Percentiles rank a stretch among this genome's conserved stretches.
phyloP scores from a whole-genome alignment of 2,797 vertebrate species.

The Luscinia luscinia region DNA sequence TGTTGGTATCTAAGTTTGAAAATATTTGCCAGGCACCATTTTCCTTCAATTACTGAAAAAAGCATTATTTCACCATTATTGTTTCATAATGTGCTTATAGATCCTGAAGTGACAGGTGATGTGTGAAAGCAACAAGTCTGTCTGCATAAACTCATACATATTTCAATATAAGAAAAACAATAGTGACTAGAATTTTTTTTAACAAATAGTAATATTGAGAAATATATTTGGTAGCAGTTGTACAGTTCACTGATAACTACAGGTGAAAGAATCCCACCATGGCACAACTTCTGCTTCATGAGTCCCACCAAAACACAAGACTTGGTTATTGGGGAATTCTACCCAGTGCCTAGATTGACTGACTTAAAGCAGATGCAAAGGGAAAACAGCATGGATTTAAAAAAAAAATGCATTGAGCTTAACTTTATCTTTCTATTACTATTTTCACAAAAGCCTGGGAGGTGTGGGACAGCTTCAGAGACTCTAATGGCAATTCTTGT shows the following conservation, averaged over 20 bases:
- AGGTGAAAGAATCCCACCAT: not conserved
- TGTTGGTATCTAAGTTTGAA: not conserved
- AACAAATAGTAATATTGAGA: not conserved
- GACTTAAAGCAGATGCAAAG: not conserved
- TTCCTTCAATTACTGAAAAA: not conserved
- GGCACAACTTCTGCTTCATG: not conserved
- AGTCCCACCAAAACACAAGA: not conserved
- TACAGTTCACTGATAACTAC: not conserved
- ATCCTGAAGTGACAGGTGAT: slow-evolving; percentile 10
- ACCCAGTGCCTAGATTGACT: not conserved
- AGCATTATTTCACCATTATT: not conserved
- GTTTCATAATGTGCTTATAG: not conserved
- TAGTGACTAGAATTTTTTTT: not conserved
- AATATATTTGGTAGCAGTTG: not conserved
- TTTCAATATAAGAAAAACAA: not conserved
- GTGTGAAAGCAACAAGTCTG: slow-evolving; percentile 21
- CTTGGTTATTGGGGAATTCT: not conserved
- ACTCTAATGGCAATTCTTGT: slow-evolving; percentile 79
- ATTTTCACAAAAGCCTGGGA: not conserved
- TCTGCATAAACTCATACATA: not conserved
- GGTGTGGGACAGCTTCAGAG: not conserved
- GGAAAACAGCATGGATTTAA: not conserved
- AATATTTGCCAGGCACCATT: not conserved
- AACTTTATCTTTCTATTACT: not conserved
- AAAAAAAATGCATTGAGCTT: not conserved